phyloP scores from a whole-genome alignment of 2,888 invertebrate genomes.

The Phytoseiulus persimilis region DNA sequence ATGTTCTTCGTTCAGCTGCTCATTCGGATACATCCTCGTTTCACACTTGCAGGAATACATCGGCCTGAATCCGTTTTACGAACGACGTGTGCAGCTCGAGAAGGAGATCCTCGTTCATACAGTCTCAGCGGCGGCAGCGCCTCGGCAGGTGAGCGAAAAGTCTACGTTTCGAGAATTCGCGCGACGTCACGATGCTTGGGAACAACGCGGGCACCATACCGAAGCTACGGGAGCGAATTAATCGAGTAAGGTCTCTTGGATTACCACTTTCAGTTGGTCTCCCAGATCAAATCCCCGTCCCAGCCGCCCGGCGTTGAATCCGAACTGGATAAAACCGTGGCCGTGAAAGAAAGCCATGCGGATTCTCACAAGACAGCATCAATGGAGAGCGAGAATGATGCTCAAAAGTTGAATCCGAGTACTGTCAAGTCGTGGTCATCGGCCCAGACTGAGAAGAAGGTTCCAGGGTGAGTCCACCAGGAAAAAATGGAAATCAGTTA shows the following conservation, averaged over 20 bases:
- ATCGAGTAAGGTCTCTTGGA: too few relatives aligned
- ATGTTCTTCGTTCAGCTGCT: too few relatives aligned
- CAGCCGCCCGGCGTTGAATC: neutral
- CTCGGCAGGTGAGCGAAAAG: neutral
- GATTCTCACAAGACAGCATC: neutral
- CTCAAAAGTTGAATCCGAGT: neutral
- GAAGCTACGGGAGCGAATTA: too few relatives aligned
- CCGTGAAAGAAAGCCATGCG: neutral
- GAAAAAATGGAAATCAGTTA: too few relatives aligned
- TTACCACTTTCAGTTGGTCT: neutral
- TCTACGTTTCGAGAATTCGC: too few relatives aligned
- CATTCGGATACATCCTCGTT: too few relatives aligned
- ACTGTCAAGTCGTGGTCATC: neutral
- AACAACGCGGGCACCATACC: too few relatives aligned
- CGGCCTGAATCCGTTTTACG: slow-evolving; percentile 32
- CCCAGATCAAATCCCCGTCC: neutral
- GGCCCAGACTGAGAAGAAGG: neutral
- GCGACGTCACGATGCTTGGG: too few relatives aligned
- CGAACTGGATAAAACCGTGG: neutral
- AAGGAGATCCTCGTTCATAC: slow-evolving; percentile 12
- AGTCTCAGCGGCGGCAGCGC: neutral
- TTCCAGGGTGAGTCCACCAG: neutral
- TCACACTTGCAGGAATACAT: slow-evolving; percentile 19
- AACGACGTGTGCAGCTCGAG: slow-evolving; percentile 22
- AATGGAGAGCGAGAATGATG: neutral